Evolutionary conservation across 2,113 vertebrate species (phyloP).

Genomic region (Suncus etruscus): DNA sequence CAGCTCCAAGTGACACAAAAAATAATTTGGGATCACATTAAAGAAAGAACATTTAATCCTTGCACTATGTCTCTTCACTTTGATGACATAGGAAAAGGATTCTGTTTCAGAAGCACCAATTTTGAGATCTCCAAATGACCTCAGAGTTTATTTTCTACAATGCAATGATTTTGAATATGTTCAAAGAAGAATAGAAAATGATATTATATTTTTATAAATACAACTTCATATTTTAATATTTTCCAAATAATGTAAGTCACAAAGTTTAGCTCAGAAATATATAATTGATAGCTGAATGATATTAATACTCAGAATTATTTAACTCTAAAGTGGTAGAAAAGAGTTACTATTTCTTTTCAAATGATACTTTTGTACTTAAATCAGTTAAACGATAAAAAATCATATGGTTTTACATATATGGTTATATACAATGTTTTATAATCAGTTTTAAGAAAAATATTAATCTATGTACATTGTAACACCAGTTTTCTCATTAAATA

Average conservation of each 20-base stretch:
- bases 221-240: slow-evolving; percentile 1
- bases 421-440: not conserved
- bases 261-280: not conserved
- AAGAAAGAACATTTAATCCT: not conserved
- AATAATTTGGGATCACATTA: too few relatives aligned
- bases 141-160: not conserved
- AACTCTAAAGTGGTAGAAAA: slow-evolving; percentile 27
- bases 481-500: slow-evolving; percentile 53
- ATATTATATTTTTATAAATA: slow-evolving; percentile 16
- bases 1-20: too few relatives aligned
- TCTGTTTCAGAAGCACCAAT: not conserved
- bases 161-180: not conserved
- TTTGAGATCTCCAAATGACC: slow-evolving; percentile 1
- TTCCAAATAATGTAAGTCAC: slow-evolving; percentile 1
- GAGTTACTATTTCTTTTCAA: slow-evolving; percentile 3
- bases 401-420: not conserved
- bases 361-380: not conserved
- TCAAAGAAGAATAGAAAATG: not conserved
- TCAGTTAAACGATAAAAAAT: slow-evolving; percentile 38
- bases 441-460: not conserved
- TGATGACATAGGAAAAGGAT: not conserved
- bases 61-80: not conserved
- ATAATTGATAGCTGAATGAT: not conserved
- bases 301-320: not conserved
- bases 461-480: slow-evolving; percentile 50